These are phyloP conservation scores for Agelastica alni DNA, from an alignment of 2,888 invertebrate species.

Conservation along the genomic window DNA sequence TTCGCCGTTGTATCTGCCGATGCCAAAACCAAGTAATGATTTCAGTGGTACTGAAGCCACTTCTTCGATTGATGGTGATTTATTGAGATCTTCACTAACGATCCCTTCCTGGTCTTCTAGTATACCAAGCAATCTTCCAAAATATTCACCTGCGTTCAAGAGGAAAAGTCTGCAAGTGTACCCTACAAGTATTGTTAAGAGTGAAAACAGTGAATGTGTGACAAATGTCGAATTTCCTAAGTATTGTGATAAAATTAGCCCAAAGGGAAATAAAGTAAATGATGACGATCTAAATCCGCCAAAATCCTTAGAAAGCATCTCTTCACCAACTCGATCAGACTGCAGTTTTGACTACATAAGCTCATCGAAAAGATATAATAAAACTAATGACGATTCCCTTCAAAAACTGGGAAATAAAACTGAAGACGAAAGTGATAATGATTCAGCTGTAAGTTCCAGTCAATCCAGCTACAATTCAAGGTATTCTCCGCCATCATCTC, in stretches of 20 bases:
- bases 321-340: slow-evolving; percentile 63
- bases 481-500: slow-evolving; percentile 74
- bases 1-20: slow-evolving; percentile 41
- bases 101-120: slow-evolving; percentile 51
- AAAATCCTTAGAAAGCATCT: slow-evolving; percentile 63
- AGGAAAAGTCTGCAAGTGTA: slow-evolving; percentile 74
- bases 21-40: slow-evolving; percentile 36
- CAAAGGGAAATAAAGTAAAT: slow-evolving; percentile 36
- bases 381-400: slow-evolving; percentile 25
- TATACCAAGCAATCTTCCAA: slow-evolving; percentile 66
- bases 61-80: slow-evolving; percentile 31
- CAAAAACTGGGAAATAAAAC: slow-evolving; percentile 36
- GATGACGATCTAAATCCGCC: slow-evolving; percentile 54
- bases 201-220: slow-evolving; percentile 35
- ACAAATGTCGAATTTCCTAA: slow-evolving; percentile 29
- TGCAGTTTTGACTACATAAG: slow-evolving; percentile 62
- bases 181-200: slow-evolving; percentile 41
- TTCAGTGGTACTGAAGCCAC: slow-evolving; percentile 27
- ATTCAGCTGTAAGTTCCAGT: slow-evolving; percentile 85
- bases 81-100: slow-evolving; percentile 39
- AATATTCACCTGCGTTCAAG: slow-evolving; percentile 83
- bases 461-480: slow-evolving; percentile 79
- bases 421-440: slow-evolving; percentile 78
- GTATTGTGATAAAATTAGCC: slow-evolving; percentile 35
- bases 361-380: slow-evolving; percentile 32